These are phyloP conservation scores for Heliconius erato DNA, from an alignment of 2,888 invertebrate species.

Conservation along the genomic window DNA sequence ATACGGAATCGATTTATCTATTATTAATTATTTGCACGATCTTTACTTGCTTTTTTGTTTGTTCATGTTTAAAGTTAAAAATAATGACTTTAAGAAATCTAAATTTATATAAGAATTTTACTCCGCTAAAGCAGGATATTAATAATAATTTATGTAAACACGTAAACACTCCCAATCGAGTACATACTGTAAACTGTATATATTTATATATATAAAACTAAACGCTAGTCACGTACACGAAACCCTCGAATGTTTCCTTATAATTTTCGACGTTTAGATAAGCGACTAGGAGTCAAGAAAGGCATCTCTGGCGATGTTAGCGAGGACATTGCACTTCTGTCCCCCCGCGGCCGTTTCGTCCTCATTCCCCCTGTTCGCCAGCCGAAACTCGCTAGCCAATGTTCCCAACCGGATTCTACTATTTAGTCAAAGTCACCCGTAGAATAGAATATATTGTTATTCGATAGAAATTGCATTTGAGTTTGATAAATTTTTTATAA, in stretches of 20 bases:
- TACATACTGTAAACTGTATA: constrained; percentile 16
- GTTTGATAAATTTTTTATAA: constrained; percentile 20
- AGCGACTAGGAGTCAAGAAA: constrained; percentile 66
- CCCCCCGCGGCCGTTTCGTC: constrained; percentile 70
- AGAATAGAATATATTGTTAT: constrained; percentile 53
- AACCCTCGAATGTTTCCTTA: constrained; percentile 61
- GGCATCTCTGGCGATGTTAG: constrained; percentile 80
- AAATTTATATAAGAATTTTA: background rate
- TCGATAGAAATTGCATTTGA: constrained; percentile 48
- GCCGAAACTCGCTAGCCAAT: constrained; percentile 82
- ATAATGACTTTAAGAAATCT: background rate
- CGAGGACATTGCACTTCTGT: constrained; percentile 85
- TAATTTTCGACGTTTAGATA: constrained; percentile 70
- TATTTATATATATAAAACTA: constrained; percentile 26
- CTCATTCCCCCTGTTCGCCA: constrained; percentile 71
- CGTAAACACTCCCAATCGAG: constrained; percentile 31
- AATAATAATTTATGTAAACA: constrained; percentile 33
- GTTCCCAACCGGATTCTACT: constrained; percentile 79
- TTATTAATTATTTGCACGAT: background rate
- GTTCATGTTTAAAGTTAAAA: background rate
- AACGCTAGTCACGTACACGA: constrained; percentile 53
- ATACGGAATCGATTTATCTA: background rate
- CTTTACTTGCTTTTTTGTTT: background rate
- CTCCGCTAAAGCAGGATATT: background rate
- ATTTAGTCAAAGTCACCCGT: constrained; percentile 68